Percentiles rank a stretch among this genome's conserved stretches.
These are phyloP conservation scores for Erebia palarica DNA, from an alignment of 2,888 invertebrate species.

Conservation along the genomic window DNA sequence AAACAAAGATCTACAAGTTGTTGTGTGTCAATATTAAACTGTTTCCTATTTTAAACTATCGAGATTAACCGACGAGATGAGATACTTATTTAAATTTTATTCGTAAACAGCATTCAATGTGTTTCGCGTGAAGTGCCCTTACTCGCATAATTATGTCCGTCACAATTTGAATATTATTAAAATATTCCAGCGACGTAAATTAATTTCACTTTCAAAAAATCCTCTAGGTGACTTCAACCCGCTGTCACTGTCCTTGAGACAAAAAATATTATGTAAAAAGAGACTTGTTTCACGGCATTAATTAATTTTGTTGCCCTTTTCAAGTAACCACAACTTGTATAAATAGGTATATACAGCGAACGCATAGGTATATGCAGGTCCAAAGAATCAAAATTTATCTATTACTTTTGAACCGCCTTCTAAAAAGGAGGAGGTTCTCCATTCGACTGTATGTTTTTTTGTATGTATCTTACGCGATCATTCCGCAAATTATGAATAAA, in stretches of 20 bases:
- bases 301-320: background rate
- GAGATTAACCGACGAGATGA: too few species aligned
- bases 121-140: conserved; percentile 1
- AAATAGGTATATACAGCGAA: background rate
- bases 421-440: too few species aligned
- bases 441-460: too few species aligned
- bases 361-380: too few species aligned
- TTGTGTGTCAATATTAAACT: too few species aligned
- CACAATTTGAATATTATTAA: conserved; percentile 16
- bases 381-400: too few species aligned
- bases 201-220: conserved; percentile 1
- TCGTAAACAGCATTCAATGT: background rate
- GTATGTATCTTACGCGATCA: too few species aligned
- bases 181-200: conserved; percentile 4
- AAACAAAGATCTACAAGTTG: too few species aligned
- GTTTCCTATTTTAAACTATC: too few species aligned
- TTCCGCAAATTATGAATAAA: too few species aligned
- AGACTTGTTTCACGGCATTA: background rate
- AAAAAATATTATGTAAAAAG: conserved; percentile 6
- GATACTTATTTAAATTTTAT: too few species aligned
- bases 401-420: too few species aligned
- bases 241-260: background rate
- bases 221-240: background rate
- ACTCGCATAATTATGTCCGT: conserved; percentile 3
- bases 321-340: background rate